phyloP scores from a whole-genome alignment of 2,113 vertebrate species.

The Myotis yumanensis region DNA sequence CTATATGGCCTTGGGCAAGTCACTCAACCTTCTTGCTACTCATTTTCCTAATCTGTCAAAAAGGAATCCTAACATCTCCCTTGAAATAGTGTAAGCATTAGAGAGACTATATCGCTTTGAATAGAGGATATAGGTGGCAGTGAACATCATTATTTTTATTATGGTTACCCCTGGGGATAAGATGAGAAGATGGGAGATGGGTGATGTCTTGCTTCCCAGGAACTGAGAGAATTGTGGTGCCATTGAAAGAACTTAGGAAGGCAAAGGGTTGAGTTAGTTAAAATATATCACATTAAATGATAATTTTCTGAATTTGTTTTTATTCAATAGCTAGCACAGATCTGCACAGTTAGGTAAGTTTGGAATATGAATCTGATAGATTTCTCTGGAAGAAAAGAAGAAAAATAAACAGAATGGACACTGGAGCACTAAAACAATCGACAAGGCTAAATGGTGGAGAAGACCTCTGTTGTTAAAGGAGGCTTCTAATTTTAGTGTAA shows the following conservation, averaged over 20 bases:
- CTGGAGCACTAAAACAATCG: background rate
- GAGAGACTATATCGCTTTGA: background rate
- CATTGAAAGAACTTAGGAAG: background rate
- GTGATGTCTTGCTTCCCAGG: background rate
- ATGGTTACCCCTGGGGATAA: background rate
- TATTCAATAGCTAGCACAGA: background rate
- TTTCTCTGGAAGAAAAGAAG: background rate
- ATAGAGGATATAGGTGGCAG: background rate
- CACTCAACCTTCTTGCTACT: background rate
- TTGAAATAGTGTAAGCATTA: background rate
- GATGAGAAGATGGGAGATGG: background rate
- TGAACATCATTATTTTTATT: background rate
- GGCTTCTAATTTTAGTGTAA: conserved; percentile 39
- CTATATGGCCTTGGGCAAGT: background rate
- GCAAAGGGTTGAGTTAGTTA: background rate
- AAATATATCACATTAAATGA: background rate
- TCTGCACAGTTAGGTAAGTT: background rate
- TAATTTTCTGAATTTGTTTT: background rate
- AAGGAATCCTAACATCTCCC: background rate
- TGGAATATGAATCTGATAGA: background rate
- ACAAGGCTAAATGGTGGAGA: background rate
- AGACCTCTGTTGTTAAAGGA: background rate
- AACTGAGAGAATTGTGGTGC: background rate
- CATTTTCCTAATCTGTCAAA: background rate
- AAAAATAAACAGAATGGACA: background rate